Base-by-base conservation (phyloP, 2,113 vertebrate genomes). In the Scomber colias region DNA sequence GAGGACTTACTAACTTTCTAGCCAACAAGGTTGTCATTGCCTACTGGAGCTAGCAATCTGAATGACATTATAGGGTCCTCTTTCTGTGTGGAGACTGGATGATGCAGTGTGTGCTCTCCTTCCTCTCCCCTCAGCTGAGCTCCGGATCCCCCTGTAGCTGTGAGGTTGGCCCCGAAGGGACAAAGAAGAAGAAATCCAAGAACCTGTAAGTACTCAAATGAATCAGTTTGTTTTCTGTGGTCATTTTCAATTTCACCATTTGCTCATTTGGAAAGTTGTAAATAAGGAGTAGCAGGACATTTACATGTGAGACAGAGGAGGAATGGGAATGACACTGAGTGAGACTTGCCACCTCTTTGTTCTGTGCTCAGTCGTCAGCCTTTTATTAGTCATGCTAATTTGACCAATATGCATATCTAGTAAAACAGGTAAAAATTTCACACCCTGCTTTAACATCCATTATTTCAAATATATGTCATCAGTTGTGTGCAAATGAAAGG, bases 161-260 rank as follows among this genome's bases (percentile, higher is more conserved):
- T 57, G 96, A 97, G 0, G 95, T 95, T 15, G 82, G 95, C 0
- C 87, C 92, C 3, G 94, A 95, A 62, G 95, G 95, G 44, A 92
- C 90, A 81, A 95, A 86, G 95, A 97, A 98, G 94, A 97, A 96
- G 89, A 96, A 92, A 82, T 94, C 96, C 95, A 97, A 96, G 94
- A 99, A 95, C 90, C 92, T 99, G 97, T 99, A 93, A 93, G 97
- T 98, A 77, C 74, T 49, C 13, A 40, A 3, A 27, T 55, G 1
- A 24, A 54, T 45, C 21, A 27, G 24, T 27, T 27, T 27, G 24
- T 27, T 13, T 11, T 55, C 13, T 81, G 2, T 76, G 6, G 2
- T 48, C 11, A 46, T 44, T 75, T 67, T 85, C 12, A 46, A 4
- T 30, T 46, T 62, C 14, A 40, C 13, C 2, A 0, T 19, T 5